A percentile compares a stretch with the other conserved stretches of the same genome.
These are phyloP conservation scores for Acholoe squamosa DNA, from an alignment of 2,888 invertebrate species.

Conservation along the genomic window DNA sequence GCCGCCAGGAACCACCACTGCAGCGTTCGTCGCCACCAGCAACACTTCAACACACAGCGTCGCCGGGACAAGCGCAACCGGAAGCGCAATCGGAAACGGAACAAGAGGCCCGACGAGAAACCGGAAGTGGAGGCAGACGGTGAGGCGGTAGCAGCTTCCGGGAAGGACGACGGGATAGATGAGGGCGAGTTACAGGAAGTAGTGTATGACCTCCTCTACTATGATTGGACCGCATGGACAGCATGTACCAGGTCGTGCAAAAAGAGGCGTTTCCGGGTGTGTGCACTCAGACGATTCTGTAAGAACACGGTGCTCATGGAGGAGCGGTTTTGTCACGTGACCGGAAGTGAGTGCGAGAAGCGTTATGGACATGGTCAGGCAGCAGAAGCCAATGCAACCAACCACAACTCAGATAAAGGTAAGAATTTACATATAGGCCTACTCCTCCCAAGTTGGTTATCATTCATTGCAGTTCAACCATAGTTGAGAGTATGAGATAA, in stretches of 20 bases:
- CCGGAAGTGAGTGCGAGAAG: slow-evolving; percentile 89
- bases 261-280: slow-evolving; percentile 90
- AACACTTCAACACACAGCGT: neutral
- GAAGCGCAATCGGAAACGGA: neutral
- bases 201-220: slow-evolving; percentile 81
- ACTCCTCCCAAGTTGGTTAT: too few species aligned
- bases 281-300: slow-evolving; percentile 89
- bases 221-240: slow-evolving; percentile 91
- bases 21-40: neutral
- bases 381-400: neutral
- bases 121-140: neutral
- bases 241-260: slow-evolving; percentile 91
- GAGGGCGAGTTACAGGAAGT: slow-evolving; percentile 69
- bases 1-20: neutral
- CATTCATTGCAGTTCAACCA: too few species aligned
- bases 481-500: too few species aligned
- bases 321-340: slow-evolving; percentile 92
- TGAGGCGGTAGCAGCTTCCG: neutral
- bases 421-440: too few species aligned
- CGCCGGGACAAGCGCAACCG: neutral
- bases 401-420: neutral
- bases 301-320: slow-evolving; percentile 91
- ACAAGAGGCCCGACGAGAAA: neutral
- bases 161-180: neutral
- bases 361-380: slow-evolving; percentile 38